Percentiles rank a stretch among this genome's conserved stretches.
Conservation (phyloP, 1,140 invertebrate genomes). For the Drosophila kikkawai region DNA sequence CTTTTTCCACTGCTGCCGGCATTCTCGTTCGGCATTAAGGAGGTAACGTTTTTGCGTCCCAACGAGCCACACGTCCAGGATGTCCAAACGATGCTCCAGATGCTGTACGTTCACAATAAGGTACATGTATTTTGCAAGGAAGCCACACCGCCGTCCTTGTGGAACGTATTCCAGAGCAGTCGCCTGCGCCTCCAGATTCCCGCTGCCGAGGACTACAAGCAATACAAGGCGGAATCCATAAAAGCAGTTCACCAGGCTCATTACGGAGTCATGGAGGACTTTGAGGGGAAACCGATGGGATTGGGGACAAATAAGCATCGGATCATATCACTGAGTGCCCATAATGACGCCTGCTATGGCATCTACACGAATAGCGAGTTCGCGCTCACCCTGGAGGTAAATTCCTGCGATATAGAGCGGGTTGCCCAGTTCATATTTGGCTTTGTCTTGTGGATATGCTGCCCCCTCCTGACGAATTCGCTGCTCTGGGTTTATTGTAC, state of each 20-base stretch:
- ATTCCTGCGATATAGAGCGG: background rate
- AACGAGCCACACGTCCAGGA: constrained; percentile 15
- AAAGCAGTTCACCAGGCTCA: background rate
- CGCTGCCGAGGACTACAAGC: background rate
- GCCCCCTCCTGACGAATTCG: background rate
- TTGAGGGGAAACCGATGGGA: background rate
- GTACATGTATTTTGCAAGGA: constrained; percentile 41
- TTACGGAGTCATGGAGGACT: background rate
- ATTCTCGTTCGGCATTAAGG: background rate
- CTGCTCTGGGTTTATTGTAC: background rate
- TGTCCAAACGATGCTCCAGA: constrained; percentile 6
- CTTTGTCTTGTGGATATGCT: background rate
- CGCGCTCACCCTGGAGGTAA: constrained; percentile 1
- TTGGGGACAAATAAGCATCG: background rate
- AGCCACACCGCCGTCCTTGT: background rate
- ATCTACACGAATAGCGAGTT: constrained; percentile 4
- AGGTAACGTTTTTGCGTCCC: constrained; percentile 34
- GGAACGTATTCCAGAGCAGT: constrained; percentile 26
- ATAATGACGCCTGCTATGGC: constrained; percentile 6
- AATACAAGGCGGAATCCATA: constrained; percentile 8
- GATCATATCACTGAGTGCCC: background rate
- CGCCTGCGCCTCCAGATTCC: constrained; percentile 6
- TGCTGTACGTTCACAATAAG: constrained; percentile 5
- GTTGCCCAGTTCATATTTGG: constrained; percentile 14
- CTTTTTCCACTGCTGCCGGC: background rate